Evolutionary conservation across 53 echinoderm and acorn worm species (phyloP).

Genomic region (Hippasteria phrygiana): DNA sequence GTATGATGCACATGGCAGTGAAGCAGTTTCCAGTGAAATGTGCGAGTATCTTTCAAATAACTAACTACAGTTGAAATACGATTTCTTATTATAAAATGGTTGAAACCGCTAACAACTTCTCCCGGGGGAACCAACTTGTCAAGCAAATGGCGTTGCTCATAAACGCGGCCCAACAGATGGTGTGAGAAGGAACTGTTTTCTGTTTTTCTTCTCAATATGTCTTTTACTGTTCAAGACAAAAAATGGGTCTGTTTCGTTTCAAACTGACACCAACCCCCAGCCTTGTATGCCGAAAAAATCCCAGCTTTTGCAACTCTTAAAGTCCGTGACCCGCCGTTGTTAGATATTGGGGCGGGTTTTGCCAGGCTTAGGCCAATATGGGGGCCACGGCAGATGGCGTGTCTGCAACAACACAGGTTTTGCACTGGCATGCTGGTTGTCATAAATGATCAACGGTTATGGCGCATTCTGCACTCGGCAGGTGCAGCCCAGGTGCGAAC

Average conservation of each 20-base stretch:
- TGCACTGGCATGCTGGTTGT: conserved; percentile 32
- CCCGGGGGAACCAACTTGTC: background rate
- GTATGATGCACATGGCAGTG: background rate
- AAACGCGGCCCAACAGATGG: background rate
- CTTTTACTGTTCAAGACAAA: background rate
- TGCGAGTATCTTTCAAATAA: no score
- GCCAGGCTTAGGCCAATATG: background rate
- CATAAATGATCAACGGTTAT: conserved; percentile 1
- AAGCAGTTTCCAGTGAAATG: no score
- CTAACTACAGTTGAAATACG: no score
- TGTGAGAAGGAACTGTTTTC: conserved; percentile 16
- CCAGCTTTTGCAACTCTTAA: background rate
- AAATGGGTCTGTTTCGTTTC: conserved; percentile 17
- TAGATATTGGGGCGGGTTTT: background rate
- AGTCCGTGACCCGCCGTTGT: background rate
- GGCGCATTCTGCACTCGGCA: background rate
- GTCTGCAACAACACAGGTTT: conserved; percentile 36
- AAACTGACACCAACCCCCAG: background rate
- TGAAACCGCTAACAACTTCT: background rate
- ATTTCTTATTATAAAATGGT: no score
- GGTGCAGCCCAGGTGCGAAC: background rate
- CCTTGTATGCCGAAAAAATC: background rate
- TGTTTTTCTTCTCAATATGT: background rate
- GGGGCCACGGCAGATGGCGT: conserved; percentile 30
- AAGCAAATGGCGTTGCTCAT: background rate